Conservation (phyloP, 2,113 vertebrate genomes). For the Siphamia tubifer region DNA sequence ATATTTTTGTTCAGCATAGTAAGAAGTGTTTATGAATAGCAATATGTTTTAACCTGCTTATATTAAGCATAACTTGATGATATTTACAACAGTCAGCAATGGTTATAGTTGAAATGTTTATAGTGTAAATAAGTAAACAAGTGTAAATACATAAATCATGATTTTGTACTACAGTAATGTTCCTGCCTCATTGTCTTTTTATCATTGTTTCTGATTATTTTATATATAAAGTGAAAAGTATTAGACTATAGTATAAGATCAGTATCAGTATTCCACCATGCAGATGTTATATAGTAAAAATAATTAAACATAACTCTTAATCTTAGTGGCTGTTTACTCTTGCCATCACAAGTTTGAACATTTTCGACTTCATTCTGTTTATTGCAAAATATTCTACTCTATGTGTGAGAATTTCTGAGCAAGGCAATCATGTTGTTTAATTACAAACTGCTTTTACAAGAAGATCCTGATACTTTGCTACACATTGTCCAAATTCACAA, state of each 20-base stretch:
- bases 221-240: not conserved
- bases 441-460: no score
- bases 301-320: not conserved
- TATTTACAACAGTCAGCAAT: slow-evolving; percentile 1
- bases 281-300: not conserved
- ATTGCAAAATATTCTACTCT: not conserved
- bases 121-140: slow-evolving; percentile 80
- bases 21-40: not conserved
- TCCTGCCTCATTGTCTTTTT: not conserved
- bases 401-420: no score
- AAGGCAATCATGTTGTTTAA: no score
- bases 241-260: no score
- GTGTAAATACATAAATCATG: slow-evolving; percentile 45
- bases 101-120: slow-evolving; percentile 47
- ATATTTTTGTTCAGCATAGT: not conserved
- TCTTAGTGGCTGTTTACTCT: not conserved
- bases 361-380: not conserved
- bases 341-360: not conserved
- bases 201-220: slow-evolving; percentile 3
- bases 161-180: not conserved
- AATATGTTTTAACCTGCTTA: slow-evolving; percentile 54
- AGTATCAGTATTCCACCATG: slow-evolving; percentile 13
- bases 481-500: no score
- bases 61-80: slow-evolving; percentile 65
- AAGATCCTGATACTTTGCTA: no score